These are phyloP conservation scores for Vanacampus margaritifer DNA, from an alignment of 2,113 vertebrate species.

Conservation along the genomic window DNA sequence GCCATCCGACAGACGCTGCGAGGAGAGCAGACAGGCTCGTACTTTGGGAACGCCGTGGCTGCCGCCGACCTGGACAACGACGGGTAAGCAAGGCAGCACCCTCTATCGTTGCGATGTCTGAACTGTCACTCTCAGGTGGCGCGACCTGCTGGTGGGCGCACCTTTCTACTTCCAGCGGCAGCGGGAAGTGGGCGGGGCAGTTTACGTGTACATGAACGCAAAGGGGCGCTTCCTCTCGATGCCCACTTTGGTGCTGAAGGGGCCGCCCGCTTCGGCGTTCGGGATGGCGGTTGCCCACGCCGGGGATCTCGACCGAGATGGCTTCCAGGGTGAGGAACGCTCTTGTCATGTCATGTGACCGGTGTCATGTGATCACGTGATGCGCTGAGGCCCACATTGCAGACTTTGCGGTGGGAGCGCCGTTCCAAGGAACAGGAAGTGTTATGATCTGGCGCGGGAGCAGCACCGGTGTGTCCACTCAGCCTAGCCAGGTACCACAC, in stretches of 20 bases:
- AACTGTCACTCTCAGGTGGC: conserved; percentile 75
- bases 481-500: conserved; percentile 80
- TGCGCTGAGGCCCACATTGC: background rate
- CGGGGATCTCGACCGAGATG: conserved; percentile 89
- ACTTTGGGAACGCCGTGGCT: conserved; percentile 85
- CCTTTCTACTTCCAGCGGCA: conserved; percentile 85
- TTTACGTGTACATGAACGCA: conserved; percentile 87
- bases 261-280: conserved; percentile 76
- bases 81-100: conserved; percentile 64
- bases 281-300: conserved; percentile 80
- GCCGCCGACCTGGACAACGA: conserved; percentile 85
- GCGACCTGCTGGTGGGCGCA: conserved; percentile 88
- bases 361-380: background rate
- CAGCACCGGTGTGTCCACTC: conserved; percentile 58
- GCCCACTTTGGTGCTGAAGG: conserved; percentile 68
- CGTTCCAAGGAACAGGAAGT: conserved; percentile 80
- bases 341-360: background rate
- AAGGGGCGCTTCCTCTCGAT: conserved; percentile 70
- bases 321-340: conserved; percentile 81
- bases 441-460: conserved; percentile 88
- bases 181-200: conserved; percentile 78
- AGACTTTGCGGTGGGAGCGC: conserved; percentile 92
- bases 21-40: conserved; percentile 86
- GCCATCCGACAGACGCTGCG: conserved; percentile 49
- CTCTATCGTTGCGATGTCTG: background rate